Conservation (phyloP, 2,113 vertebrate genomes). For the Lota lota region DNA sequence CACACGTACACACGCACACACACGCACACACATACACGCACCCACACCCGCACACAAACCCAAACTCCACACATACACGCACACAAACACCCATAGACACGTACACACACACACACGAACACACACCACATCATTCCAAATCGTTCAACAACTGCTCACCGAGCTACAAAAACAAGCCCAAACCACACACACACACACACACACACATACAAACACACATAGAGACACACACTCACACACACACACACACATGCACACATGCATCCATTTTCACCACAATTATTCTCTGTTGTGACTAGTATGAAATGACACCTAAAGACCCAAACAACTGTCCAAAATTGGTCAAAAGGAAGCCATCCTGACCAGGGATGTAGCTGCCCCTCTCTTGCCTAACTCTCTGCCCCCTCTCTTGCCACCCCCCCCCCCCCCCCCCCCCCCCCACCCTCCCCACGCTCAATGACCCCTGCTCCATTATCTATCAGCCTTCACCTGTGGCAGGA, state of each 20-base stretch:
- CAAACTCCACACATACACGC: background rate
- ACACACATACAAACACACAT: background rate
- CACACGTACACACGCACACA: background rate
- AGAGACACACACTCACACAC: background rate
- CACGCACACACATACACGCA: background rate
- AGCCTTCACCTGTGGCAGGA: slow-evolving; percentile 58
- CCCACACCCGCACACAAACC: background rate
- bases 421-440: background rate
- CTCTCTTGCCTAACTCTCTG: background rate
- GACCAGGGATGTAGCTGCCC: background rate
- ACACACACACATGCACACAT: background rate
- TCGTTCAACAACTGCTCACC: too few species aligned
- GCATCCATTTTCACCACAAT: too few species aligned
- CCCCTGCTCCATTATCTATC: slow-evolving; percentile 19
- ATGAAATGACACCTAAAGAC: background rate
- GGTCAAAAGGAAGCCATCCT: background rate
- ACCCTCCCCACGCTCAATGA: slow-evolving; percentile 14
- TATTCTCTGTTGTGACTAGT: too few species aligned
- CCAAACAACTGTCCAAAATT: background rate
- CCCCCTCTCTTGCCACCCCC: background rate
- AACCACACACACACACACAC: too few species aligned
- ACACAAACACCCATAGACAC: background rate
- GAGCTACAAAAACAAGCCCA: too few species aligned
- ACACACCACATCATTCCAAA: too few species aligned
- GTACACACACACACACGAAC: background rate